Evolutionary conservation across 1,140 invertebrate species (phyloP).

Genomic region (Drosophila baimaii): DNA sequence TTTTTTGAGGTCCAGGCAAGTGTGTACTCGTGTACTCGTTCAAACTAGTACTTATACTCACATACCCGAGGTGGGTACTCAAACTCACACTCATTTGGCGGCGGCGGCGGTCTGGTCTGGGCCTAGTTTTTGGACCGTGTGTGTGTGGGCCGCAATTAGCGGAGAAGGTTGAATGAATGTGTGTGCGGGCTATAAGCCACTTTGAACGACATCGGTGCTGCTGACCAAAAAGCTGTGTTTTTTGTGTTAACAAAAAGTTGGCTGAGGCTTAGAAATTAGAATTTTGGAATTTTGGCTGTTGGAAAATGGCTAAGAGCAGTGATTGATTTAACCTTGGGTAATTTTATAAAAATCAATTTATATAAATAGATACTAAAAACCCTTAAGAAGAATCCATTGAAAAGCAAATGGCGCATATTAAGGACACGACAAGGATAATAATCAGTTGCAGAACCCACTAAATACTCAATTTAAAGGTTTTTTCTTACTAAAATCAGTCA

Average conservation of each 20-base stretch:
- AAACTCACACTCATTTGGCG: constrained; percentile 34
- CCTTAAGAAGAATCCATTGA: neutral
- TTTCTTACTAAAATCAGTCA: constrained; percentile 16
- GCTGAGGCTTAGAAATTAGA: neutral
- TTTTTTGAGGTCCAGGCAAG: constrained; percentile 22
- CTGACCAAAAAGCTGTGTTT: constrained; percentile 23
- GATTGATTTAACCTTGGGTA: neutral
- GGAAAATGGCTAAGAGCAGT: neutral
- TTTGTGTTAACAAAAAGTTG: constrained; percentile 4
- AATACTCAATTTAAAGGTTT: neutral
- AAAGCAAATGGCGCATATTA: neutral
- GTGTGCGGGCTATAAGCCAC: constrained; percentile 47
- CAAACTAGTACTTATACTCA: constrained; percentile 19
- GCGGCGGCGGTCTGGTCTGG: constrained; percentile 12
- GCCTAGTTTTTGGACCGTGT: constrained; percentile 34
- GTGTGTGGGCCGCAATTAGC: constrained; percentile 59
- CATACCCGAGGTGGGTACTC: constrained; percentile 18
- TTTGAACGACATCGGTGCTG: constrained; percentile 5
- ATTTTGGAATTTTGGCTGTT: neutral
- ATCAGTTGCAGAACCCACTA: neutral
- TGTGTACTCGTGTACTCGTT: constrained; percentile 35
- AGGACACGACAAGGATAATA: neutral
- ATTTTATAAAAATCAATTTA: too few relatives aligned
- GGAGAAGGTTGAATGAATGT: constrained; percentile 63
- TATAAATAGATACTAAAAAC: too few relatives aligned